A percentile compares a stretch with the other conserved stretches of the same genome.
Conservation (phyloP, 2,888 invertebrate species). For the Amphimallon solstitiale region DNA sequence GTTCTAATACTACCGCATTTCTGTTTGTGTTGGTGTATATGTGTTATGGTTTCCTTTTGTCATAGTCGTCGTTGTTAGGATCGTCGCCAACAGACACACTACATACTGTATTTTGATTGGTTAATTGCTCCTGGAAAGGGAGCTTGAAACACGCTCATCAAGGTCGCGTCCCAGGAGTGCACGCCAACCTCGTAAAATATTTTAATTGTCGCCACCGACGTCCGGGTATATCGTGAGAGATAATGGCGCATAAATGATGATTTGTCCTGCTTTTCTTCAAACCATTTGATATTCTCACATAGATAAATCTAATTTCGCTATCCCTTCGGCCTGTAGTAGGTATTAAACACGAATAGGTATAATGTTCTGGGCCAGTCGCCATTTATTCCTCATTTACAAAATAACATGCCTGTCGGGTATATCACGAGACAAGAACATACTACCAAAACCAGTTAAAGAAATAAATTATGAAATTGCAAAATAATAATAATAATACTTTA, state of each 20-base stretch:
- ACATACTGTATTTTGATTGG: slow-evolving; percentile 21
- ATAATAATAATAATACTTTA: too few species aligned
- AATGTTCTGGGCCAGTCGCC: too few species aligned
- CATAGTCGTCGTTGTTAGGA: neutral
- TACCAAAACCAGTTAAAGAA: too few species aligned
- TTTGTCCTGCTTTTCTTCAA: slow-evolving; percentile 31
- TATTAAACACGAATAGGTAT: slow-evolving; percentile 4
- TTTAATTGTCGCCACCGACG: slow-evolving; percentile 52
- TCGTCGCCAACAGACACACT: slow-evolving; percentile 13
- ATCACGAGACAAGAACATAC: too few species aligned
- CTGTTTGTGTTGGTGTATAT: neutral
- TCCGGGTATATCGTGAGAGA: slow-evolving; percentile 50
- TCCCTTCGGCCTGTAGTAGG: neutral
- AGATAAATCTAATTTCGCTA: slow-evolving; percentile 34
- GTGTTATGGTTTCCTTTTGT: slow-evolving; percentile 3
- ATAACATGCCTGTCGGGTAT: too few species aligned
- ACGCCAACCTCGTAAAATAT: slow-evolving; percentile 57
- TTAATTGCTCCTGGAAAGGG: slow-evolving; percentile 17
- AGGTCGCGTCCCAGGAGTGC: slow-evolving; percentile 39
- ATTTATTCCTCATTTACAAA: too few species aligned
- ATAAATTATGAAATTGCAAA: too few species aligned
- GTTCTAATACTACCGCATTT: neutral
- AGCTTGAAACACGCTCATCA: slow-evolving; percentile 28
- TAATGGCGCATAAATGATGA: slow-evolving; percentile 54
- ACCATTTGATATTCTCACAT: slow-evolving; percentile 29